phyloP scores from a whole-genome alignment of 2,113 vertebrate genomes.

The Galbula dea region DNA sequence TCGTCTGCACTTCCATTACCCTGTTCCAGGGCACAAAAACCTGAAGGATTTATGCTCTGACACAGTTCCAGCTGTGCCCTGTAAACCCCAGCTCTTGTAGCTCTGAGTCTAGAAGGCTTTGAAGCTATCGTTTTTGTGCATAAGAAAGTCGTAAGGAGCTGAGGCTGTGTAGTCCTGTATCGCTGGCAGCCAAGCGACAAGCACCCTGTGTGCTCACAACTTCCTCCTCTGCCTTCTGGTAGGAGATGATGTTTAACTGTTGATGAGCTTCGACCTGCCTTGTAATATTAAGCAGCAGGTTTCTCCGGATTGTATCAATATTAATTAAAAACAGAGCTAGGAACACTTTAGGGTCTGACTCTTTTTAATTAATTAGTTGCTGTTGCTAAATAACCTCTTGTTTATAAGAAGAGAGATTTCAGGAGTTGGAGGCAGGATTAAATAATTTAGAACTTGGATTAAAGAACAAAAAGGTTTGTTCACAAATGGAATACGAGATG shows the following conservation, averaged over 20 bases:
- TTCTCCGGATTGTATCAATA: slow-evolving; percentile 39
- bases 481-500: slow-evolving; percentile 32
- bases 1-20: background rate
- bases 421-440: slow-evolving; percentile 10
- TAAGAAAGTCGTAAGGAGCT: background rate
- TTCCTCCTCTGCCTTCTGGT: slow-evolving; percentile 27
- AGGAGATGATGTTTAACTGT: background rate
- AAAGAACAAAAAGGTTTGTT: slow-evolving; percentile 45
- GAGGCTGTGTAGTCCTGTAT: background rate
- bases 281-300: slow-evolving; percentile 23
- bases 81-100: background rate
- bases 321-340: slow-evolving; percentile 55
- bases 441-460: slow-evolving; percentile 46
- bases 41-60: background rate
- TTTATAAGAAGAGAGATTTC: slow-evolving; percentile 19
- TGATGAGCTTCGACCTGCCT: slow-evolving; percentile 38
- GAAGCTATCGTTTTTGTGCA: background rate
- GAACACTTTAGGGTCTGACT: slow-evolving; percentile 37
- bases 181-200: background rate
- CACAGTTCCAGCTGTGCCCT: background rate
- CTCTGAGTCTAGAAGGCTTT: background rate
- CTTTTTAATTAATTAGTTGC: slow-evolving; percentile 49
- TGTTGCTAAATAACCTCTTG: slow-evolving; percentile 31
- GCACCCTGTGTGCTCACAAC: background rate
- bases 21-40: background rate